phyloP scores from a whole-genome alignment of 2,797 vertebrate species.

The Siniperca obscura region DNA sequence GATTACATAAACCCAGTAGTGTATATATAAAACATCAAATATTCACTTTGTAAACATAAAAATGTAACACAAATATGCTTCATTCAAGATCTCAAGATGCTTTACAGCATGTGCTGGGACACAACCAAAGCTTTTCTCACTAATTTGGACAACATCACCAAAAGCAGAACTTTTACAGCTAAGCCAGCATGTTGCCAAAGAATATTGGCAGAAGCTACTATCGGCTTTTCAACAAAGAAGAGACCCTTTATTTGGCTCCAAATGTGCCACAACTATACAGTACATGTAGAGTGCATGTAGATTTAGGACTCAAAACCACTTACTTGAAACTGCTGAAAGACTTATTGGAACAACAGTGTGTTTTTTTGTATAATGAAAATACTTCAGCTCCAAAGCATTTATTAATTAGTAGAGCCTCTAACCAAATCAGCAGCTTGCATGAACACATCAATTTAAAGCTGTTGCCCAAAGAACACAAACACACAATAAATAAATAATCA shows the following conservation, averaged over 20 bases:
- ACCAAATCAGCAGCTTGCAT: not conserved
- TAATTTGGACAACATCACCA: not conserved
- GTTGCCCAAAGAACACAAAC: conserved; percentile 22
- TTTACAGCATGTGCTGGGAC: not conserved
- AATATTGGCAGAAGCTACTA: not conserved
- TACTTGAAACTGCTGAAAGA: not conserved
- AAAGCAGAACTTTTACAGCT: conserved; percentile 7
- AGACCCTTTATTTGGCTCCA: not conserved
- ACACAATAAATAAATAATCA: conserved; percentile 44
- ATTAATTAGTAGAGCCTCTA: not conserved
- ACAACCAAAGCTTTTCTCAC: conserved; percentile 12
- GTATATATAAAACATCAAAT: conserved; percentile 16
- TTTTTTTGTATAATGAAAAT: not conserved
- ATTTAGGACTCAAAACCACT: not conserved
- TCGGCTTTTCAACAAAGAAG: not conserved
- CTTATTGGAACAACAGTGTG: not conserved
- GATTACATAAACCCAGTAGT: conserved; percentile 9
- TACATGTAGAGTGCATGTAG: not conserved
- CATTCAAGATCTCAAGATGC: not conserved
- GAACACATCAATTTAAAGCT: conserved; percentile 32
- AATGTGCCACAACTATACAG: not conserved
- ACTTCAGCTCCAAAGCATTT: not conserved
- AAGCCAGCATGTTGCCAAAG: not conserved
- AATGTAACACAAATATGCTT: conserved; percentile 11
- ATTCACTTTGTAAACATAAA: conserved; percentile 17